These are phyloP conservation scores for Silvanus unidentatus DNA, from an alignment of 2,888 invertebrate genomes.

Conservation along the genomic window DNA sequence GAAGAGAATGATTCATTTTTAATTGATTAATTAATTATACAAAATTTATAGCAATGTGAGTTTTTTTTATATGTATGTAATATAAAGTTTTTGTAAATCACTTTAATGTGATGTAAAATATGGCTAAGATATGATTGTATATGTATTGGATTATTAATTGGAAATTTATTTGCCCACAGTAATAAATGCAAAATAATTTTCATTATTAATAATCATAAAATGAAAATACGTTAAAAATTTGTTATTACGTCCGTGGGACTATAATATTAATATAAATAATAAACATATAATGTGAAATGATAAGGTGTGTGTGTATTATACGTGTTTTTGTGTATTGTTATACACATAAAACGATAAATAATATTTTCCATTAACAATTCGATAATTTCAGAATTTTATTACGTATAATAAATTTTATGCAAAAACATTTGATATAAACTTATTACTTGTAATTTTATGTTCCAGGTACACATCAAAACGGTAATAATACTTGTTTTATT, in stretches of 20 bases:
- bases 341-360: constrained; percentile 18
- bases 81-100: no score
- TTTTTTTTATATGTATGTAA: no score
- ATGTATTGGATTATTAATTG: no score
- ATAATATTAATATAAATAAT: background rate
- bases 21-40: constrained; percentile 30
- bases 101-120: no score
- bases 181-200: no score
- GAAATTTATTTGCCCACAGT: no score
- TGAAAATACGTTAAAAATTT: no score
- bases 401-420: constrained; percentile 13
- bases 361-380: constrained; percentile 14
- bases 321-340: constrained; percentile 6
- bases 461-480: constrained; percentile 22
- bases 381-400: constrained; percentile 18
- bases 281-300: constrained; percentile 3
- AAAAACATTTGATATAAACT: constrained; percentile 17
- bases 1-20: constrained; percentile 29
- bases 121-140: no score
- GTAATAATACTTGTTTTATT: constrained; percentile 22
- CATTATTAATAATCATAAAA: no score
- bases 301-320: constrained; percentile 13
- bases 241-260: no score
- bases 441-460: constrained; percentile 24
- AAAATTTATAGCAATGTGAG: no score